Percentiles rank a stretch among this genome's conserved stretches.
phyloP scores from a whole-genome alignment of 2,113 vertebrate species.

The Albula glossodonta region DNA sequence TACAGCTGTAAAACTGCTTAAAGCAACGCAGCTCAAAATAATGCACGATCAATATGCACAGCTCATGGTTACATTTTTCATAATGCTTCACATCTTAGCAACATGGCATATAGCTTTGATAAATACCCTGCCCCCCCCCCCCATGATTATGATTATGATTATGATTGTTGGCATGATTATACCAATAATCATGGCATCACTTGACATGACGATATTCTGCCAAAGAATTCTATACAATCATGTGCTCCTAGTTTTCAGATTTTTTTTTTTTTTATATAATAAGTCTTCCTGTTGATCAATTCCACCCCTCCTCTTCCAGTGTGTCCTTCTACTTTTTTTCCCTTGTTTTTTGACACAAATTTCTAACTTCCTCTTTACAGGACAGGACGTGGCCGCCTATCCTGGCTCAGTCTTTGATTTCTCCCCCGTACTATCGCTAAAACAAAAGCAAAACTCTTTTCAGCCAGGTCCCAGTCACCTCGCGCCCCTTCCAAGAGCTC shows the following conservation, averaged over 20 bases:
- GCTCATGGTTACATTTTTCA: not conserved
- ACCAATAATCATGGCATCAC: not conserved
- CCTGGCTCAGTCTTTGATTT: conserved; percentile 31
- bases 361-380: not conserved
- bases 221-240: not conserved
- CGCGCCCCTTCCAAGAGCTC: conserved; percentile 3
- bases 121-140: not conserved
- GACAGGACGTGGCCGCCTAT: conserved; percentile 39
- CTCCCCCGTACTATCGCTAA: conserved; percentile 33
- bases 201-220: not conserved
- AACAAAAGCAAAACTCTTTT: conserved; percentile 30
- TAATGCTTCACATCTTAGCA: not conserved
- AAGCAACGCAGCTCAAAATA: not conserved
- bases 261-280: not conserved
- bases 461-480: not conserved
- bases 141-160: not conserved
- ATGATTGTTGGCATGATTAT: not conserved
- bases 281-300: not conserved
- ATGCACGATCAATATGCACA: not conserved
- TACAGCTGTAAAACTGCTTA: too few species aligned
- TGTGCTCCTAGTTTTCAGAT: conserved; percentile 2
- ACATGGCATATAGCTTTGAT: not conserved
- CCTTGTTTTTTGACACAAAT: conserved; percentile 3
- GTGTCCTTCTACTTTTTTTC: not conserved
- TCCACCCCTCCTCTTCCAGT: not conserved